phyloP scores from a whole-genome alignment of 1,140 invertebrate species.

The Rhynchophorus ferrugineus region DNA sequence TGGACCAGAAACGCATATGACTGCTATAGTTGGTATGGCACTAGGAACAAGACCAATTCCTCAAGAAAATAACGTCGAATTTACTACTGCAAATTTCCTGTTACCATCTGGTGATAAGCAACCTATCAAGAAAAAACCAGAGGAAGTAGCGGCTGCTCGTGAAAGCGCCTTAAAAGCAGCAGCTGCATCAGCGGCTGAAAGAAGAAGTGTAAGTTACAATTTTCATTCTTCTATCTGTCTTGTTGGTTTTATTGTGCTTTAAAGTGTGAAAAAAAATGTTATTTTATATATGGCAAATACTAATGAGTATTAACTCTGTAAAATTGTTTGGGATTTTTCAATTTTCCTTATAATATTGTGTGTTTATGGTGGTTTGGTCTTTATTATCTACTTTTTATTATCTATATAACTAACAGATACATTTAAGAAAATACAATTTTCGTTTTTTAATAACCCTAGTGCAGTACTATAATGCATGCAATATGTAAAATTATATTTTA shows the following conservation, averaged over 20 bases:
- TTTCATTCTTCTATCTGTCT: not conserved
- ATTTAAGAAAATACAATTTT: too few relatives aligned
- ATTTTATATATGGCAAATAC: too few relatives aligned
- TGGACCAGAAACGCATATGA: slow-evolving; percentile 99
- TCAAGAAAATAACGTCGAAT: slow-evolving; percentile 50
- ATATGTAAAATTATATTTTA: too few relatives aligned
- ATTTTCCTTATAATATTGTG: too few relatives aligned
- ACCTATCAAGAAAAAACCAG: slow-evolving; percentile 28
- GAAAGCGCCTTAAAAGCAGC: slow-evolving; percentile 11
- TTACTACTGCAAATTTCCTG: slow-evolving; percentile 88
- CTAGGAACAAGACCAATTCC: slow-evolving; percentile 86
- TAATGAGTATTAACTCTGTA: too few relatives aligned
- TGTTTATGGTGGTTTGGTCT: slow-evolving; percentile 8
- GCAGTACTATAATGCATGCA: too few relatives aligned
- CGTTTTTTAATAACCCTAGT: too few relatives aligned
- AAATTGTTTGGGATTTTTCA: too few relatives aligned
- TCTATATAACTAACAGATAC: slow-evolving; percentile 1
- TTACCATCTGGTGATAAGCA: slow-evolving; percentile 68
- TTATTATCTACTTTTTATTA: slow-evolving; percentile 1
- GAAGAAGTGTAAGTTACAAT: slow-evolving; percentile 13
- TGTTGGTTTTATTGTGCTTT: too few relatives aligned
- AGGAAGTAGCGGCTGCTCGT: slow-evolving; percentile 9
- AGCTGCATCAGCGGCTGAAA: slow-evolving; percentile 6
- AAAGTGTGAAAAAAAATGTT: not conserved
- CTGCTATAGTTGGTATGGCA: slow-evolving; percentile 96